A percentile compares a stretch with the other conserved stretches of the same genome.
Conservation (phyloP, 2,113 vertebrate species). For the Psilopogon haemacephalus region DNA sequence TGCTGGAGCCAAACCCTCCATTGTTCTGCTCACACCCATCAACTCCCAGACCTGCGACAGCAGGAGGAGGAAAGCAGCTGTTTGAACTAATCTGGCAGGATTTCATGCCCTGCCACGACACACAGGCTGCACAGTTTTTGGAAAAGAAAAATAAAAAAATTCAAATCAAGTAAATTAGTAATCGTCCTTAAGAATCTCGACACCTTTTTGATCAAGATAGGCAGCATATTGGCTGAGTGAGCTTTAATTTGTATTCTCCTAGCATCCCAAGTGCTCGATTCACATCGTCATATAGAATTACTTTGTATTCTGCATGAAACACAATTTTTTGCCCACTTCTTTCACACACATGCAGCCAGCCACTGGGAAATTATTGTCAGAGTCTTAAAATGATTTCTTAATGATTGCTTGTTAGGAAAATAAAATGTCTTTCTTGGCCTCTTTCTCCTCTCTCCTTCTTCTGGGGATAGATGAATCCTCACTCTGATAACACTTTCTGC, state of each 20-base stretch:
- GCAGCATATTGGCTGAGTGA: conserved; percentile 34
- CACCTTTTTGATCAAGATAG: conserved; percentile 35
- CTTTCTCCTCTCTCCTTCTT: not conserved
- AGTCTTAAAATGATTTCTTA: conserved; percentile 47
- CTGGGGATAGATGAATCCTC: not conserved
- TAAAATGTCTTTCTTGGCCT: not conserved
- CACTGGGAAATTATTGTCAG: conserved; percentile 46
- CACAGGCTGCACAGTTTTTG: not conserved
- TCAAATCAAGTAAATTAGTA: not conserved
- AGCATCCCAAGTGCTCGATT: conserved; percentile 9
- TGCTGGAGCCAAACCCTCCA: too few relatives aligned
- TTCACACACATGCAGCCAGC: not conserved
- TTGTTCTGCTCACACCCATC: too few relatives aligned
- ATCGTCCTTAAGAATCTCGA: not conserved
- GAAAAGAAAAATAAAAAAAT: not conserved
- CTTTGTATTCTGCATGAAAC: conserved; percentile 35
- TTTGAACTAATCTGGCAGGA: too few relatives aligned
- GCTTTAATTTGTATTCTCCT: conserved; percentile 39
- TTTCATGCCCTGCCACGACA: too few relatives aligned
- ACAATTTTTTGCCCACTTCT: not conserved
- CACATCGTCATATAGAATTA: conserved; percentile 41
- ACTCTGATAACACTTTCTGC: not conserved
- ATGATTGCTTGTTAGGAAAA: conserved; percentile 39
- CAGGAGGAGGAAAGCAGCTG: too few relatives aligned
- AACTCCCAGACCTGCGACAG: too few relatives aligned